Conservation (phyloP, 2,797 vertebrate species). For the Ptychadena robeensis region DNA sequence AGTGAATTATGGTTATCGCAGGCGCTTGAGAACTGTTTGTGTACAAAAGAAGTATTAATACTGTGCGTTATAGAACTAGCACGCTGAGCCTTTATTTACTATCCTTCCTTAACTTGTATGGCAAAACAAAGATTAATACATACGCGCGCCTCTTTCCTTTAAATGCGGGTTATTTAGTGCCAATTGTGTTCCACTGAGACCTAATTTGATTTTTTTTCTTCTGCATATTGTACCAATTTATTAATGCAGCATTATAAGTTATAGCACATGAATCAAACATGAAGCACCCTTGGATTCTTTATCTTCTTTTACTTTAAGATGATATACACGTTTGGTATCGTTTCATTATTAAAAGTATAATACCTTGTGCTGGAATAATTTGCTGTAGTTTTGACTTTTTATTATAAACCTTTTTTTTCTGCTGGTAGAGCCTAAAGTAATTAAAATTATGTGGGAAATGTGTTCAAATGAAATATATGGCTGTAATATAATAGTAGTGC, state of each 20-base stretch:
- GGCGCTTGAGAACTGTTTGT: conserved; percentile 26
- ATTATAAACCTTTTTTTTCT: not conserved
- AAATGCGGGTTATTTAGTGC: not conserved
- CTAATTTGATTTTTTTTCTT: conserved; percentile 10
- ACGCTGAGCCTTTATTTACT: conserved; percentile 4
- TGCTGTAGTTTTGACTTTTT: not conserved
- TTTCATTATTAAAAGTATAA: not conserved
- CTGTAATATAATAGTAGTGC: not conserved
- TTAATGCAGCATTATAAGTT: not conserved
- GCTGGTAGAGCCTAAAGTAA: not conserved
- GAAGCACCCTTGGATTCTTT: not conserved
- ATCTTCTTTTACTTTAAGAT: not conserved
- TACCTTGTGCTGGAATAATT: not conserved
- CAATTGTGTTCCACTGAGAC: conserved; percentile 9
- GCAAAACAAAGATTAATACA: conserved; percentile 1
- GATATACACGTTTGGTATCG: not conserved
- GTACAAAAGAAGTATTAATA: conserved; percentile 24
- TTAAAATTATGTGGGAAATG: not conserved
- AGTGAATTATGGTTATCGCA: conserved; percentile 39
- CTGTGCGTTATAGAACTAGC: not conserved
- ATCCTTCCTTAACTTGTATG: not conserved
- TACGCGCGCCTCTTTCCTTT: not conserved
- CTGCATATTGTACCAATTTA: not conserved
- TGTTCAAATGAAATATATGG: no score
- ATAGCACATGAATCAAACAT: not conserved